A percentile compares a stretch with the other conserved stretches of the same genome.
phyloP scores from a whole-genome alignment of 2,113 vertebrate genomes.

The Apistogramma diplotaenia region DNA sequence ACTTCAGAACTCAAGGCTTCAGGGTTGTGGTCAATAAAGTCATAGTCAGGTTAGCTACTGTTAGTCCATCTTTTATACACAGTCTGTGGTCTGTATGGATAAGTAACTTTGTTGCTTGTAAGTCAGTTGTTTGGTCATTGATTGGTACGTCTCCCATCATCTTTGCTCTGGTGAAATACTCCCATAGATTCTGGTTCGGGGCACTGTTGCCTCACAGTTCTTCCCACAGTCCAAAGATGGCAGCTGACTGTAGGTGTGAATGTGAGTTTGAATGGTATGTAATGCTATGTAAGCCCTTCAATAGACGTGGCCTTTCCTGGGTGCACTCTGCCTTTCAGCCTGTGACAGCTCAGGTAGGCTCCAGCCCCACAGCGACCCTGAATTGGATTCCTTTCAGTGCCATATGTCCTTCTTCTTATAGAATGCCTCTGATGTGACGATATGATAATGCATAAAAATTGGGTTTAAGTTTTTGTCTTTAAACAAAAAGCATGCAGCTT shows the following conservation, averaged over 20 bases:
- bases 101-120: no score
- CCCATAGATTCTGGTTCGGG: no score
- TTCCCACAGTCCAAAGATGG: not conserved
- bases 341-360: not conserved
- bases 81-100: no score
- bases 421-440: not conserved
- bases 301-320: not conserved
- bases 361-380: not conserved
- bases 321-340: not conserved
- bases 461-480: not conserved
- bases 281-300: not conserved
- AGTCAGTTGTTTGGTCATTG: no score
- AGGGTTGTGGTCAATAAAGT: no score
- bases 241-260: not conserved
- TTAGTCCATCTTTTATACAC: no score
- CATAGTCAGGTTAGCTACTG: no score
- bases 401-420: not conserved
- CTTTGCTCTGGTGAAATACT: no score
- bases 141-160: no score
- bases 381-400: not conserved
- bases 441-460: not conserved
- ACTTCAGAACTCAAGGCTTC: no score
- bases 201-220: not conserved
- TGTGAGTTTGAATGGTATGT: not conserved
- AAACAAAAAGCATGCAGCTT: not conserved